Evolutionary conservation across 2,888 invertebrate genomes (phyloP).

Genomic region (Lithophane semibrunnea): DNA sequence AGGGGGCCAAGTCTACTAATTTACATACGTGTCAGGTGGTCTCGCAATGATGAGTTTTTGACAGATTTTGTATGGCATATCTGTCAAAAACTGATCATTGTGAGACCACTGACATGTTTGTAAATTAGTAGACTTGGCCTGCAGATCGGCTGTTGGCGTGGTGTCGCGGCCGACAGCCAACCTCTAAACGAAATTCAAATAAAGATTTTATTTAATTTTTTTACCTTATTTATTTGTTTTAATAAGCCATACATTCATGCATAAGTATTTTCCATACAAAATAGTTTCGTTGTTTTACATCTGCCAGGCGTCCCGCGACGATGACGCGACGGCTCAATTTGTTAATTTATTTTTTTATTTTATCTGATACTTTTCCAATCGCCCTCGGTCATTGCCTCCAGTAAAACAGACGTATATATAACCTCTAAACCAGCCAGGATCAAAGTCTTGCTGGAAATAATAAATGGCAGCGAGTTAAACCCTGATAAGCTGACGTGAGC

Average conservation of each 20-base stretch:
- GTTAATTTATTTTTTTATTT: neutral
- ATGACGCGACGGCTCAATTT: neutral
- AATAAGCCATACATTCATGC: neutral
- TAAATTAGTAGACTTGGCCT: no score
- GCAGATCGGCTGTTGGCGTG: no score
- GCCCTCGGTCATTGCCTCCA: neutral
- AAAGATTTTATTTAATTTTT: no score
- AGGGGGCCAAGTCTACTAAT: no score
- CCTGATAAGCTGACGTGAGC: slow-evolving; percentile 57
- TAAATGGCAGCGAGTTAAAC: slow-evolving; percentile 53
- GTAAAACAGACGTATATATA: neutral
- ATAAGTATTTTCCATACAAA: neutral
- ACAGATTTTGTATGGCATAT: no score
- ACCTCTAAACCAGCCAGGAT: slow-evolving; percentile 39
- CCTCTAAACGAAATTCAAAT: no score
- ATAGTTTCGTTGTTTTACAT: neutral
- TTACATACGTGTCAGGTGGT: no score
- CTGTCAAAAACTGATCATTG: no score
- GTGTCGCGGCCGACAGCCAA: no score
- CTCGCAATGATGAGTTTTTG: no score
- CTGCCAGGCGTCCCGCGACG: neutral
- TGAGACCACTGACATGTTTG: no score
- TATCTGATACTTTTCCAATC: neutral
- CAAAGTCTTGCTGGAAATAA: slow-evolving; percentile 55
- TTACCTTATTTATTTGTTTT: neutral